Base-by-base conservation (phyloP, 2,797 vertebrate species). In the Lophius americanus region DNA sequence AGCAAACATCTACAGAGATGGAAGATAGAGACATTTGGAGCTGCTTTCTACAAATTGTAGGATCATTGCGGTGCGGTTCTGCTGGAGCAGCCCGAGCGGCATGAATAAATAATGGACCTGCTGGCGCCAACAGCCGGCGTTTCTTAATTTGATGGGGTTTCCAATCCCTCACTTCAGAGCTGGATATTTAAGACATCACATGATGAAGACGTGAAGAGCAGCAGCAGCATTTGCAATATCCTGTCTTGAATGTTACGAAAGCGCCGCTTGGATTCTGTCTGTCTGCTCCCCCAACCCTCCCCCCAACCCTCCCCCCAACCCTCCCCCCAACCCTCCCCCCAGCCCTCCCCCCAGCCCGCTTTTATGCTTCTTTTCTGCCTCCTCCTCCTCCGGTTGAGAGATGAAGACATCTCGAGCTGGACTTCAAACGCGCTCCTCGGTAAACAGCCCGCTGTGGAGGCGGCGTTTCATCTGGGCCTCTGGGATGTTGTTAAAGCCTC, bases 401-500 rank as follows among this genome's bases (percentile, higher is more conserved):
- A 98, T 98, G 95, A 97, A 98, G 96, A 97, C 95, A 95, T 98
- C 95, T 96, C 95, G 94, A 96, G 93, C 94, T 94, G 73, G 85
- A 97, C 96, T 96, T 98, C 96, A 98, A 98, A 98, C 95, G 91
- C 93, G 89, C 94, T 95, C 93, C 93, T 94, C 94, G 94, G 94
- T 96, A 97, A 97, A 97, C 95, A 97, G 94, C 93, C 2, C 94
- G 92, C 95, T 93, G 93, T 92, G 90, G 95, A 95, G 94, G 95
- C 94, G 95, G 89, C 61, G 92, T 97, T 98, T 99, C 96, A 97
- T 97, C 95, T 96, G 93, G 95, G 95, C 96, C 96, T 96, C 94
- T 96, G 95, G 96, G 96, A 98, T 95, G 95, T 96, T 96, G 96
- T 97, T 97, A 97, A 23, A 96, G 95, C 92, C 93, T 96, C 95